Conservation (phyloP, 2,797 vertebrate genomes). For the Enteromius treurensis region DNA sequence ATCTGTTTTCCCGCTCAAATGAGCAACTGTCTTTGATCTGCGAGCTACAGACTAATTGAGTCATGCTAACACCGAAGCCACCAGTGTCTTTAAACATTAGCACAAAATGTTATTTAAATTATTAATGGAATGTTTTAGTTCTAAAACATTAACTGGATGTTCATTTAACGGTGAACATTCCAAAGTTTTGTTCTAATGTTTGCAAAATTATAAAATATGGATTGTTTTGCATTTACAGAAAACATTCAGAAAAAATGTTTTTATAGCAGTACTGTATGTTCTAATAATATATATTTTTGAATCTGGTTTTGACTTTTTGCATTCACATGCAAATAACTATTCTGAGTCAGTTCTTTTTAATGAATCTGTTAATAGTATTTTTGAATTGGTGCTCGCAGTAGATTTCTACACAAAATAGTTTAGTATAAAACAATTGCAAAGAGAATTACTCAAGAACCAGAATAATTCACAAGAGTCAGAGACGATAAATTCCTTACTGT, state of each 20-base stretch:
- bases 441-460: not conserved
- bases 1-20: slow-evolving; percentile 12
- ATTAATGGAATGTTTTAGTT: no score
- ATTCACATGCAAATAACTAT: not conserved
- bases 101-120: not conserved
- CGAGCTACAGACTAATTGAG: not conserved
- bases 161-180: no score
- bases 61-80: not conserved
- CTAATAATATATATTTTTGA: not conserved
- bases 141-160: no score
- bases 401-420: not conserved
- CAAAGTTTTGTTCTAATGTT: no score
- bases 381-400: not conserved
- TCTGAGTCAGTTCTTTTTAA: not conserved
- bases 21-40: slow-evolving; percentile 1
- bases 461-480: not conserved
- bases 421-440: not conserved
- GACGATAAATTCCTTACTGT: not conserved
- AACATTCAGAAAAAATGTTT: not conserved
- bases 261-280: not conserved
- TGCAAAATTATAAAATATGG: not conserved
- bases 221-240: not conserved
- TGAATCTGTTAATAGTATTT: not conserved
- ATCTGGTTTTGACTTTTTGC: no score
- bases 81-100: no score